phyloP scores from a whole-genome alignment of 2,113 vertebrate species.

The Piprites chloris region DNA sequence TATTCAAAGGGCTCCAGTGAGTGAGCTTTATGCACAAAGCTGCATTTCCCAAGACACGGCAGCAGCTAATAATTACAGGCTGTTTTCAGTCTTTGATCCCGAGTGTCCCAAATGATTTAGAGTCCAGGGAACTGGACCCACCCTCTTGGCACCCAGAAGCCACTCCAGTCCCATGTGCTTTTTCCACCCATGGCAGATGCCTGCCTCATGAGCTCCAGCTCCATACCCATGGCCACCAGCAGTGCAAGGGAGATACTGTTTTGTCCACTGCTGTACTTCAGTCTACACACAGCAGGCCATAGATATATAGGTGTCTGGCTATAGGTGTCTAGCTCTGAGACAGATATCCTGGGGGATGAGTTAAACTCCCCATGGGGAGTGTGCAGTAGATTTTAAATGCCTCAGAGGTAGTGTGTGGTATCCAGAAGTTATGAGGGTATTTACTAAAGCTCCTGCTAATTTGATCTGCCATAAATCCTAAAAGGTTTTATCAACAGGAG shows the following conservation, averaged over 20 bases:
- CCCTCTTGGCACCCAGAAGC: neutral
- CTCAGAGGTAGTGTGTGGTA: neutral
- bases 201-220: fast-evolving
- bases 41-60: fast-evolving
- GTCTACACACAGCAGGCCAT: neutral
- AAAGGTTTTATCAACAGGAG: neutral
- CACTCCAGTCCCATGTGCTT: fast-evolving
- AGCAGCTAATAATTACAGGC: neutral
- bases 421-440: neutral
- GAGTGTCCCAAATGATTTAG: neutral
- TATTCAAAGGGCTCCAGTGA: neutral
- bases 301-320: neutral
- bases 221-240: fast-evolving
- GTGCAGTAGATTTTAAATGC: neutral
- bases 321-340: neutral
- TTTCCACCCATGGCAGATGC: fast-evolving
- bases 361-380: neutral
- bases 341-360: neutral
- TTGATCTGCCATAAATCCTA: neutral
- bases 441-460: neutral
- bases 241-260: fast-evolving
- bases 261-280: neutral
- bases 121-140: neutral
- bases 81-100: neutral
- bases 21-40: neutral